Evolutionary conservation across 1,140 invertebrate species (phyloP).

Genomic region (Bombus ignitus): DNA sequence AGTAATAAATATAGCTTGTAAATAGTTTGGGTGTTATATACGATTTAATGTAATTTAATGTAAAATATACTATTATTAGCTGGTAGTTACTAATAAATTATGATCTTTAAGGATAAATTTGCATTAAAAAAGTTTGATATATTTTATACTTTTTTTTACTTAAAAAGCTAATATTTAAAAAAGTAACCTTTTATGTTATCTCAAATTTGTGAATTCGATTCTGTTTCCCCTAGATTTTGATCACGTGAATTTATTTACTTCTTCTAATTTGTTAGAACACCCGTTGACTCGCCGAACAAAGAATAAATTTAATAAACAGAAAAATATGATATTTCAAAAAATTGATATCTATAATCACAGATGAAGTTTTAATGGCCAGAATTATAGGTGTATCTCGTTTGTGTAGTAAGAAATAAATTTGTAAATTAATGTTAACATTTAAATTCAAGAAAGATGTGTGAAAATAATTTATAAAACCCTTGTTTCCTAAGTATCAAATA

Average conservation of each 20-base stretch:
- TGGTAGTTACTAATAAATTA: not conserved
- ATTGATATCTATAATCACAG: not conserved
- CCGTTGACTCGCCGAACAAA: not conserved
- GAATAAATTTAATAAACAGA: not conserved
- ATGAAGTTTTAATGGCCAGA: not conserved
- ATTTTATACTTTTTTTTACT: not conserved
- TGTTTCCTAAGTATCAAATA: not conserved
- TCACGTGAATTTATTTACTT: slow-evolving; percentile 2
- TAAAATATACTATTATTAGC: not conserved
- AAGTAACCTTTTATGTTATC: not conserved
- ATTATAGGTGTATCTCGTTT: not conserved
- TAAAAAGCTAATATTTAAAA: no score
- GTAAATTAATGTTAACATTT: not conserved
- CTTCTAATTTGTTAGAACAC: not conserved
- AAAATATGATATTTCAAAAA: not conserved
- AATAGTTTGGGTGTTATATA: not conserved
- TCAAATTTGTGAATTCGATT: not conserved
- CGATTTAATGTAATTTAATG: not conserved
- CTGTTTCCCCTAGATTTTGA: not conserved
- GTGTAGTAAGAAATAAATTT: not conserved
- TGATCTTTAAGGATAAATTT: not conserved
- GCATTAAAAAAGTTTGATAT: not conserved
- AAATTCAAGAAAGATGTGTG: not conserved
- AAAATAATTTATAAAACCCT: not conserved
- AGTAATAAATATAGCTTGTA: no score